A percentile compares a stretch with the other conserved stretches of the same genome.
phyloP scores from a whole-genome alignment of 2,888 invertebrate species.

The Leptinotarsa tumamoca region DNA sequence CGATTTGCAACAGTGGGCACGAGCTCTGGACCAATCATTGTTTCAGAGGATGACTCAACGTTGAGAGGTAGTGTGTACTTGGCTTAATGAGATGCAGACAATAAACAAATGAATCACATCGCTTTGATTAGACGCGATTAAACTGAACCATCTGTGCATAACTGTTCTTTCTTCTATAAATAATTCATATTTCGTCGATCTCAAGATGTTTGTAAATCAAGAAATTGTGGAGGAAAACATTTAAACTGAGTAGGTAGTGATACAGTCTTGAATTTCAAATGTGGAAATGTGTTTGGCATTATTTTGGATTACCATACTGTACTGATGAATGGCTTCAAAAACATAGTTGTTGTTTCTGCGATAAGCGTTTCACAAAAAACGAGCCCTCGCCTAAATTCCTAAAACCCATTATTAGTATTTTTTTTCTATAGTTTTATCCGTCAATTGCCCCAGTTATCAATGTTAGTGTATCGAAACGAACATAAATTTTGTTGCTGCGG shows the following conservation, averaged over 20 bases:
- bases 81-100: slow-evolving; percentile 14
- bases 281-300: neutral
- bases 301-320: too few relatives aligned
- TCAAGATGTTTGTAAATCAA: slow-evolving; percentile 5
- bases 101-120: slow-evolving; percentile 16
- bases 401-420: too few relatives aligned
- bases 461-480: too few relatives aligned
- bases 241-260: neutral
- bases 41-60: neutral
- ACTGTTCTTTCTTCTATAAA: slow-evolving; percentile 11
- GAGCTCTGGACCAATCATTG: neutral
- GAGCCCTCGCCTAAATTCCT: too few relatives aligned
- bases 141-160: slow-evolving; percentile 17
- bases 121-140: neutral
- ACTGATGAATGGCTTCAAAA: too few relatives aligned
- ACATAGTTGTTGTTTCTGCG: too few relatives aligned
- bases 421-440: too few relatives aligned
- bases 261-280: neutral
- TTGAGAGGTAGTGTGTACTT: neutral
- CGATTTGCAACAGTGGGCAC: slow-evolving; percentile 11
- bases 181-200: slow-evolving; percentile 4
- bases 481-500: too few relatives aligned
- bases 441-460: too few relatives aligned
- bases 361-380: too few relatives aligned
- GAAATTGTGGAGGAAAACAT: neutral